These are phyloP conservation scores for Thereva unica DNA, from an alignment of 2,888 invertebrate species.

Conservation along the genomic window DNA sequence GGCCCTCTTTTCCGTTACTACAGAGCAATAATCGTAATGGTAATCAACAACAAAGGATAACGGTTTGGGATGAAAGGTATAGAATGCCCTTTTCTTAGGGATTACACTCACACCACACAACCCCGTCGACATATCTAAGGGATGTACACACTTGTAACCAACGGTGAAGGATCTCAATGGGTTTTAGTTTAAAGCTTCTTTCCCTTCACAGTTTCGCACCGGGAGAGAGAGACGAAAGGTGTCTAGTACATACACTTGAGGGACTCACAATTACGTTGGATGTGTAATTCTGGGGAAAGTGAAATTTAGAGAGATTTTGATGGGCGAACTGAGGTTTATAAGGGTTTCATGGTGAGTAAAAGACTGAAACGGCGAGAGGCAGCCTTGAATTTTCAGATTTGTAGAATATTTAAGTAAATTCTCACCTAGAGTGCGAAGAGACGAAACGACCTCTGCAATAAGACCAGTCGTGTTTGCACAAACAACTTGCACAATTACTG, in stretches of 20 bases:
- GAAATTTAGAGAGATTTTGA: slow-evolving; percentile 25
- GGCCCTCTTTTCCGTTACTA: slow-evolving; percentile 14
- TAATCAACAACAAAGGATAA: slow-evolving; percentile 31
- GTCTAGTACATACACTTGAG: slow-evolving; percentile 20
- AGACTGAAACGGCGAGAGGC: not conserved
- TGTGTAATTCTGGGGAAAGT: slow-evolving; percentile 30
- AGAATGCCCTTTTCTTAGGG: slow-evolving; percentile 8
- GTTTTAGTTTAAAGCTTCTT: too few species aligned
- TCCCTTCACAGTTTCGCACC: too few species aligned
- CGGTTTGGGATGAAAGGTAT: slow-evolving; percentile 22
- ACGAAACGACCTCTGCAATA: too few species aligned
- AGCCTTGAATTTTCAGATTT: not conserved
- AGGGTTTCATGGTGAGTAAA: slow-evolving; percentile 11
- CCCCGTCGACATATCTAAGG: too few species aligned
- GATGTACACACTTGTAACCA: too few species aligned
- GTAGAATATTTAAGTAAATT: not conserved
- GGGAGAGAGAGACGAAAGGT: slow-evolving; percentile 2
- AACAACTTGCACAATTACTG: too few species aligned
- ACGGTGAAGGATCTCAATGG: too few species aligned
- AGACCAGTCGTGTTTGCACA: too few species aligned
- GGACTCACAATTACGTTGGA: slow-evolving; percentile 27
- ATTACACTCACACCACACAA: not conserved
- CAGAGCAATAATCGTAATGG: slow-evolving; percentile 32
- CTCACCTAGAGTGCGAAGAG: not conserved
- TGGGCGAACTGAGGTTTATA: slow-evolving; percentile 17